These are phyloP conservation scores for Heliconius hermathena DNA, from an alignment of 1,140 invertebrate species.

Conservation along the genomic window DNA sequence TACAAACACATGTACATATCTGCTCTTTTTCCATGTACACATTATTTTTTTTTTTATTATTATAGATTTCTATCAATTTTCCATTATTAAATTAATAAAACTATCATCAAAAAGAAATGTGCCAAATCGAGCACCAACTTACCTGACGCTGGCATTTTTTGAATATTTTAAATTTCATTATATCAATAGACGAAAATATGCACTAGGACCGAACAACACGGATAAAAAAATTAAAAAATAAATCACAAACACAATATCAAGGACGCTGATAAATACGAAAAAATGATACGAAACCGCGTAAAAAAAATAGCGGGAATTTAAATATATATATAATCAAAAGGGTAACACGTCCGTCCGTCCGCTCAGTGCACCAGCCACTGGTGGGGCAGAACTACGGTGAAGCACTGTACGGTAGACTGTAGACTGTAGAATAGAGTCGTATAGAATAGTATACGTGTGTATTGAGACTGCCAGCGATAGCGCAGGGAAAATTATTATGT, in stretches of 20 bases:
- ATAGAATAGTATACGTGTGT: neutral
- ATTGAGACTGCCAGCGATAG: neutral
- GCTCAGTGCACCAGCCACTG: constrained; percentile 16
- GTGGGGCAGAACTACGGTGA: neutral
- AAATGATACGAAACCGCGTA: neutral
- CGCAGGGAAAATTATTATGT: constrained; percentile 33
- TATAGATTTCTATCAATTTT: neutral
- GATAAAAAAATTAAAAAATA: constrained; percentile 37
- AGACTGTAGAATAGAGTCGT: neutral
- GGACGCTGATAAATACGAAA: constrained; percentile 5
- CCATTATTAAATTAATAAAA: neutral
- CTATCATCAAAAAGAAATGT: neutral
- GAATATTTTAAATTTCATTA: constrained; percentile 70
- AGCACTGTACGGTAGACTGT: neutral
- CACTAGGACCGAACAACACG: constrained; percentile 46
- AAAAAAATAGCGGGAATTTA: constrained; percentile 10
- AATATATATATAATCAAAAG: constrained; percentile 8
- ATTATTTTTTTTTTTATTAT: too few relatives aligned
- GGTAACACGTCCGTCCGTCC: constrained; percentile 23
- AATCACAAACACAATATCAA: constrained; percentile 38
- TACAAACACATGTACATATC: too few relatives aligned
- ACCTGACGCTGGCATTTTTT: constrained; percentile 63
- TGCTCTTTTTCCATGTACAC: too few relatives aligned
- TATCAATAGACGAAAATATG: constrained; percentile 27
- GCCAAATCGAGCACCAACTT: constrained; percentile 34